Evolutionary conservation across 2,888 invertebrate species (phyloP).

Genomic region (Allygus modestus): DNA sequence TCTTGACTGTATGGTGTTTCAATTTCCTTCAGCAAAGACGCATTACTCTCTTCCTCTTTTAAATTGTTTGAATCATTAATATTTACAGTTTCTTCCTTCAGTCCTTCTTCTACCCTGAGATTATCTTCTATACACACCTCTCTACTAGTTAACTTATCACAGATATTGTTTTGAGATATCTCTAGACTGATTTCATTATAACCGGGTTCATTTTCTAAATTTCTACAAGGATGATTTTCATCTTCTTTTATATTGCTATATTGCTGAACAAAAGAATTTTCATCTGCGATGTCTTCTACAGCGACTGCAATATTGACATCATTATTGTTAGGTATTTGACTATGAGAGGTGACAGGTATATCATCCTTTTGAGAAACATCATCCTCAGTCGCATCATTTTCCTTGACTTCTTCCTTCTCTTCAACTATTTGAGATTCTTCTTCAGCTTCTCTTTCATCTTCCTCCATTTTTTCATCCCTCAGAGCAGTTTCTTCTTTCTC

Average conservation of each 20-base stretch:
- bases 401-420: slow-evolving; percentile 74
- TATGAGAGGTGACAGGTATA: not conserved
- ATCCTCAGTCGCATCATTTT: not conserved
- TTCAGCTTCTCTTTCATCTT: slow-evolving; percentile 70
- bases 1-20: not conserved
- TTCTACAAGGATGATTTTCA: slow-evolving; percentile 1
- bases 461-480: slow-evolving; percentile 51
- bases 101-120: not conserved
- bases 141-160: slow-evolving; percentile 11
- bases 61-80: not conserved
- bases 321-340: not conserved
- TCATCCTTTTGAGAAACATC: not conserved
- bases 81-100: not conserved
- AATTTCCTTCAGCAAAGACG: not conserved
- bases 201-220: slow-evolving; percentile 31
- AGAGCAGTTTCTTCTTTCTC: slow-evolving; percentile 1
- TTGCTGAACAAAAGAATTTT: not conserved
- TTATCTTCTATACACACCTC: not conserved
- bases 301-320: not conserved
- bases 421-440: slow-evolving; percentile 75
- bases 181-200: slow-evolving; percentile 10
- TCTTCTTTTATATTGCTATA: slow-evolving; percentile 4
- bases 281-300: slow-evolving; percentile 14
- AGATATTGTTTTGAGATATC: not conserved
- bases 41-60: not conserved